Evolutionary conservation across 2,113 vertebrate genomes (phyloP).

Genomic region (Aptenodytes patagonicus): DNA sequence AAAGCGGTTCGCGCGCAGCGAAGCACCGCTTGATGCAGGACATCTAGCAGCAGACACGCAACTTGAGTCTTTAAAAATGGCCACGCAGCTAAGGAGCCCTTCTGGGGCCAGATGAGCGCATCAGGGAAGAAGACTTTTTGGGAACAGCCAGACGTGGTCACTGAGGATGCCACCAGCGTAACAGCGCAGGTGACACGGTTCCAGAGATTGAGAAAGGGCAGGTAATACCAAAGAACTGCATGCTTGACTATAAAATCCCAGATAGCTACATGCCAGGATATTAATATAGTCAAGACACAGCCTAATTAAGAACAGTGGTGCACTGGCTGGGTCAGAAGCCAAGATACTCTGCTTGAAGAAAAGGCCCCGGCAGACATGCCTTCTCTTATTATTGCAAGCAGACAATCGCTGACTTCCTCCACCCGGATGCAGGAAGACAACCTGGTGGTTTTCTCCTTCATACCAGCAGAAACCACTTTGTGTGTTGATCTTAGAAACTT

Average conservation of each 20-base stretch:
- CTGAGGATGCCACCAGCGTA: background rate
- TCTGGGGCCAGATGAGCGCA: background rate
- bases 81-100: background rate
- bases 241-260: background rate
- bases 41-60: background rate
- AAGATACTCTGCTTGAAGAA: slow-evolving; percentile 18
- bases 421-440: slow-evolving; percentile 44
- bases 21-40: background rate
- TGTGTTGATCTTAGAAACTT: slow-evolving; percentile 21
- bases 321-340: slow-evolving; percentile 33
- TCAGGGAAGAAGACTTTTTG: background rate
- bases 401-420: slow-evolving; percentile 53
- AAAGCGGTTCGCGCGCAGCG: accelerated
- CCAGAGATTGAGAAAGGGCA: background rate
- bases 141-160: background rate
- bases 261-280: background rate
- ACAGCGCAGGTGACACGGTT: background rate
- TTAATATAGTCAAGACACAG: background rate
- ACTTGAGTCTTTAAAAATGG: background rate
- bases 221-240: background rate
- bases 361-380: slow-evolving; percentile 9
- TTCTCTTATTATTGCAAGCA: slow-evolving; percentile 39
- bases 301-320: slow-evolving; percentile 33
- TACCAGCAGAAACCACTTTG: slow-evolving; percentile 40
- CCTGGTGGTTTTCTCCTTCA: slow-evolving; percentile 57